Conservation (phyloP, 2,113 vertebrate genomes). For the Tyto alba region DNA sequence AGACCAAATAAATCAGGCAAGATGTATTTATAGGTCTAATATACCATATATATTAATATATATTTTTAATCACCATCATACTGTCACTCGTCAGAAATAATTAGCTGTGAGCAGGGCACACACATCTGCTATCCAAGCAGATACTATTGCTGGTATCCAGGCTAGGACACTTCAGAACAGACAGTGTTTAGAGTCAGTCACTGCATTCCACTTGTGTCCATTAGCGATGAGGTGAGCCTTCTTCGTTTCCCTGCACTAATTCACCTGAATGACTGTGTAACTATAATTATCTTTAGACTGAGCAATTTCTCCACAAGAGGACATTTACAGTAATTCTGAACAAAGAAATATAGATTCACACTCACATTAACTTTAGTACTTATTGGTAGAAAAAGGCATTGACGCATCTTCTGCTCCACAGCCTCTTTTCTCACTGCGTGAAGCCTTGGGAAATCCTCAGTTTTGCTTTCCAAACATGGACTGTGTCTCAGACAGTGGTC, state of each 20-base stretch:
- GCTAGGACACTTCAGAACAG: not conserved
- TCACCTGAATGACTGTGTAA: not conserved
- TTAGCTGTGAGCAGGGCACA: slow-evolving; percentile 22
- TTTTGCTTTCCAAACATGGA: not conserved
- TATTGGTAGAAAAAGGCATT: not conserved
- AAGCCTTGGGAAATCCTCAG: not conserved
- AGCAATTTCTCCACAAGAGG: not conserved
- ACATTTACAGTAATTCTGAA: slow-evolving; percentile 8
- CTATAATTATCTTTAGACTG: not conserved
- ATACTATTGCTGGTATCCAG: not conserved
- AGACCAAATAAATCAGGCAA: slow-evolving; percentile 60
- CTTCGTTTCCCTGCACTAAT: not conserved
- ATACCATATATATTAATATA: slow-evolving; percentile 51
- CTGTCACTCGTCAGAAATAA: slow-evolving; percentile 55
- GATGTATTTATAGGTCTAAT: slow-evolving; percentile 56
- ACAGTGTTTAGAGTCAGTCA: not conserved
- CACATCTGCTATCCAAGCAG: slow-evolving; percentile 4
- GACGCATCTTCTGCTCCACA: not conserved
- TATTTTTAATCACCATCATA: slow-evolving; percentile 57
- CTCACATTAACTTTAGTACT: not conserved
- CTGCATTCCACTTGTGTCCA: not conserved
- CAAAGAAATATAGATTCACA: not conserved
- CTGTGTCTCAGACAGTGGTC: not conserved
- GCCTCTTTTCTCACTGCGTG: not conserved
- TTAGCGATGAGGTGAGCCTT: not conserved